phyloP scores from a whole-genome alignment of 2,888 invertebrate species.

The Lydus trimaculatus region DNA sequence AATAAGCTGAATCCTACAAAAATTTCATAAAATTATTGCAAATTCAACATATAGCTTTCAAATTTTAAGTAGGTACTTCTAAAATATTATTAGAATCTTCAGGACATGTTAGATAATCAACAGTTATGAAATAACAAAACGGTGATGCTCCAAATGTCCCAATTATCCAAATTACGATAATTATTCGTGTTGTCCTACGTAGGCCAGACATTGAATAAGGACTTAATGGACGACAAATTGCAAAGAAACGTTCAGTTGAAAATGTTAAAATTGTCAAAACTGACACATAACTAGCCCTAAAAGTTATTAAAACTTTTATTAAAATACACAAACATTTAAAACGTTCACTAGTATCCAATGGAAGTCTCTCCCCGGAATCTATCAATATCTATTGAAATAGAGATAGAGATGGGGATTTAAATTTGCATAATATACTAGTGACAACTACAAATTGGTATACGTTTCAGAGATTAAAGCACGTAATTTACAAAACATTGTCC shows the following conservation, averaged over 20 bases:
- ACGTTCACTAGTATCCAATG: too few relatives aligned
- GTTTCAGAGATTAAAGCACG: constrained; percentile 85
- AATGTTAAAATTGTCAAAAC: constrained; percentile 92
- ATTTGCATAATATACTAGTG: too few relatives aligned
- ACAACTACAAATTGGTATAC: constrained; percentile 71
- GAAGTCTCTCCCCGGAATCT: too few relatives aligned
- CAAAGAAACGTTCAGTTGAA: constrained; percentile 88
- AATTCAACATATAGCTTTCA: too few relatives aligned
- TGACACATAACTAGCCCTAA: constrained; percentile 87
- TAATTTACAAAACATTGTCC: constrained; percentile 83
- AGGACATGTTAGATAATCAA: constrained; percentile 79
- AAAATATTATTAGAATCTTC: constrained; percentile 52
- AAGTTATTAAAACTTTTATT: constrained; percentile 37
- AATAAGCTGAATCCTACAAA: constrained; percentile 78
- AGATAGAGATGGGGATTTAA: too few relatives aligned
- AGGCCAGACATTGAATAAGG: constrained; percentile 84
- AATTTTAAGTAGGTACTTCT: constrained; percentile 12
- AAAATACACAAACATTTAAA: too few relatives aligned
- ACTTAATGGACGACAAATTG: constrained; percentile 88
- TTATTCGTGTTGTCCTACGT: constrained; percentile 80
- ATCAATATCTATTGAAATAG: too few relatives aligned
- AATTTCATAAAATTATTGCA: too few relatives aligned
- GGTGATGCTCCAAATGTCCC: constrained; percentile 79
- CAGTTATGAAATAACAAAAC: constrained; percentile 76
- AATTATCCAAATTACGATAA: constrained; percentile 78